Conservation (phyloP, 2,888 invertebrate genomes). For the Nezara viridula region DNA sequence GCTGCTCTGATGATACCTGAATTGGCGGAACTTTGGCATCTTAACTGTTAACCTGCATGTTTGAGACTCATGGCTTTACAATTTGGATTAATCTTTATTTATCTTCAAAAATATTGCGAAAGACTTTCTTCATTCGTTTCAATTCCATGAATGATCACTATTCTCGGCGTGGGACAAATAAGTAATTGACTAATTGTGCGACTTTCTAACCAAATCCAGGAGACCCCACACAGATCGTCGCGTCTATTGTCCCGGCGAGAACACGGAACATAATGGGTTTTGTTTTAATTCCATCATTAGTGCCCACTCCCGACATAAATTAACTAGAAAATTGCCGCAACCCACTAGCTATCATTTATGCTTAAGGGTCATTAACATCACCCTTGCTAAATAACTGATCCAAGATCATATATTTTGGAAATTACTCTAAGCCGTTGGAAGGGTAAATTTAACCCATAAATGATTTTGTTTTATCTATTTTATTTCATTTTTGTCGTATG, state of each 20-base stretch:
- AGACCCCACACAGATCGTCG: not conserved
- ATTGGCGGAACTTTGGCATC: no score
- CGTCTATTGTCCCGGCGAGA: not conserved
- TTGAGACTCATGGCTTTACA: no score
- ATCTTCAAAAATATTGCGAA: no score
- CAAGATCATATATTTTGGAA: constrained; percentile 18
- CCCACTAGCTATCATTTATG: constrained; percentile 36
- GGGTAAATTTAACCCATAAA: not conserved
- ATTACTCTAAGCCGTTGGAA: not conserved
- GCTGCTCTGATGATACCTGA: no score
- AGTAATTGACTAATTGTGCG: not conserved
- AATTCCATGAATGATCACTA: not conserved
- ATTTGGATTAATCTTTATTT: no score
- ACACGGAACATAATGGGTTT: constrained; percentile 17
- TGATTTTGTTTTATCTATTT: not conserved
- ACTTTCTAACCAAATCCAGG: not conserved
- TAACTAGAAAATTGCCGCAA: constrained; percentile 6
- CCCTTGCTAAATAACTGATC: constrained; percentile 35
- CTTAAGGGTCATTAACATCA: constrained; percentile 34
- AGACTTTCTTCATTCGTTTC: not conserved
- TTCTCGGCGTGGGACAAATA: not conserved
- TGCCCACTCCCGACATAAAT: constrained; percentile 38
- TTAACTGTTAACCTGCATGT: no score
- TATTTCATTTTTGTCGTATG: no score
- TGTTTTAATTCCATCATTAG: constrained; percentile 47